phyloP scores from a whole-genome alignment of 2,113 vertebrate species.

The Leucopsar rothschildi region DNA sequence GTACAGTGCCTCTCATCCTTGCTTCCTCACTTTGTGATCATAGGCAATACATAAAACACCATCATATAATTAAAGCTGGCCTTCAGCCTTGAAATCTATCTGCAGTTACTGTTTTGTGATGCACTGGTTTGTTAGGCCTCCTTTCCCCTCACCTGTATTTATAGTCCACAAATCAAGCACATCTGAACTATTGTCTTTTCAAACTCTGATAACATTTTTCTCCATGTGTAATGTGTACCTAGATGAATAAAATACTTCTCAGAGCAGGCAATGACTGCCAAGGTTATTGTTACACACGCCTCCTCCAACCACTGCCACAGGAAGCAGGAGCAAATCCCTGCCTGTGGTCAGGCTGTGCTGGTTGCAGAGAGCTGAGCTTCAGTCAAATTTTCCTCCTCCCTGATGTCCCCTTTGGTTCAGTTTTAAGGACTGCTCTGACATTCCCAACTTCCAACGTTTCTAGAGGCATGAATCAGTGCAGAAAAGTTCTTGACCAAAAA shows the following conservation, averaged over 20 bases:
- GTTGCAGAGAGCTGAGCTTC: not conserved
- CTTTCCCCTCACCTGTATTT: not conserved
- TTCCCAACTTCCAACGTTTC: not conserved
- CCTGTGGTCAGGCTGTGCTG: not conserved
- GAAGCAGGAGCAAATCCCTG: not conserved
- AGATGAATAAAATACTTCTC: not conserved
- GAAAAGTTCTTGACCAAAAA: slow-evolving; percentile 8
- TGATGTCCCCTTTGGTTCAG: not conserved
- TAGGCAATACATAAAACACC: not conserved
- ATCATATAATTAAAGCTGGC: not conserved
- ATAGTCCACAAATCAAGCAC: not conserved
- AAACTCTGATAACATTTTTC: not conserved
- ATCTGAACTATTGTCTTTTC: not conserved
- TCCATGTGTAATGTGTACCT: not conserved
- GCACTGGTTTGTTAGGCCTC: not conserved
- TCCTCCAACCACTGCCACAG: not conserved
- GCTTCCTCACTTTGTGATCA: not conserved
- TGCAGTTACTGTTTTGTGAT: not conserved
- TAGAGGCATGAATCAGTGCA: not conserved
- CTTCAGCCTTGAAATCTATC: not conserved
- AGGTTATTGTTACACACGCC: fast-evolving
- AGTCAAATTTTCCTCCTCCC: not conserved
- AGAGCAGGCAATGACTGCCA: not conserved
- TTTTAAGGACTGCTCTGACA: not conserved
- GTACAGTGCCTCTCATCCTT: not conserved